Base-by-base conservation (phyloP, 2,797 vertebrate species). In the Helicolenus hilgendorfi region DNA sequence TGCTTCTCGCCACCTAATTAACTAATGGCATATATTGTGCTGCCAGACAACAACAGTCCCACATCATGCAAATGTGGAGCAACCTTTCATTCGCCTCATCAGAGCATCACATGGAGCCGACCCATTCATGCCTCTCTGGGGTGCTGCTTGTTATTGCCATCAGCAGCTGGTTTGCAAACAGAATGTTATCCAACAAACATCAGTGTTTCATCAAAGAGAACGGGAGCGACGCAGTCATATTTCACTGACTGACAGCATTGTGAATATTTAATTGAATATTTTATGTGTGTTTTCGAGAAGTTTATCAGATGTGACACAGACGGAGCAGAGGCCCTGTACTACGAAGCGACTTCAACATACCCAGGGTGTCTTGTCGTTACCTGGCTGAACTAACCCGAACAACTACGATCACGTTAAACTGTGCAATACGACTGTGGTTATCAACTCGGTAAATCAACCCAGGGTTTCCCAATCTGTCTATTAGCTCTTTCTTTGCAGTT, bases 41-140 rank as follows among this genome's bases (percentile, higher is more conserved):
- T 72, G 76, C 49, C 78, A 93, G 75, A 93, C 86, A 95, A 91
- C 89, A 91, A 49, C 81, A 81, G 75, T 63, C 77, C 72, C 80
- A 65, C 70, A 62, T 94, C 87, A 89, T 85, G 80, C 83, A 87
- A 95, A 96, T 96, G 83, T 93, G 90, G 90, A 90, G 84, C 92
- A 92, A 85, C 86, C 89, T 92, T 82, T 88, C 72, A 83, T 83
- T 86, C 22, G 85, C 79, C 84, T 86, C 86, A 86, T 94, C 86
- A 91, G 76, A 41, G 79, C 91, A 91, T 29, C 26, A 27, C 26
- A 59, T 27, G 13, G 26, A n/a, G 60, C 60, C 18, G 9, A 3
- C 56, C 59, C 59, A 64, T 84, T 85, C 74, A 41, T 56, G 79
- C 74, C 88, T 92, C 92, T 87, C 87, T 70, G 64, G 89, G 91